Conservation (phyloP, 2,888 invertebrate genomes). For the Slavum lentiscoides region DNA sequence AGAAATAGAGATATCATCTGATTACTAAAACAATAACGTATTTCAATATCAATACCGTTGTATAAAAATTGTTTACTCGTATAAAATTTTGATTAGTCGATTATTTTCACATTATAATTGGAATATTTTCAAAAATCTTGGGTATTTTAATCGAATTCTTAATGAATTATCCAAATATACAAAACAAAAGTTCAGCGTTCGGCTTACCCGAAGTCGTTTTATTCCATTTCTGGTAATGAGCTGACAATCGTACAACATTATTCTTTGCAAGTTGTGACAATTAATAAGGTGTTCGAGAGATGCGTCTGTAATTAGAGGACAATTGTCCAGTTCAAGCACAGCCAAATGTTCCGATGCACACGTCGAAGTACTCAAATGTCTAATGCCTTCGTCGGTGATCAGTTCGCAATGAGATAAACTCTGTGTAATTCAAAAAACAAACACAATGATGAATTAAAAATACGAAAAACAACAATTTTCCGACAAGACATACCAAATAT, state of each 20-base stretch:
- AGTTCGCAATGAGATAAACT: conserved; percentile 98
- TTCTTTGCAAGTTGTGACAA: conserved; percentile 93
- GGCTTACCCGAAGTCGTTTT: conserved; percentile 83
- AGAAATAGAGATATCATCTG: not conserved
- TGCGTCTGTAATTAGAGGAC: conserved; percentile 95
- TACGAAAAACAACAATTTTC: not conserved
- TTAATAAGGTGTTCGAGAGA: conserved; percentile 89
- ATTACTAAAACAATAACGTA: not conserved
- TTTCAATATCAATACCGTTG: not conserved
- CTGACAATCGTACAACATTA: conserved; percentile 99
- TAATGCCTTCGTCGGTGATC: conserved; percentile 97
- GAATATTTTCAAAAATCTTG: conserved; percentile 14
- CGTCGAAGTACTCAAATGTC: conserved; percentile 87
- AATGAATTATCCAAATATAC: not conserved
- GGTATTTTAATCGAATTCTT: not conserved
- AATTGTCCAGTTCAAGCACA: conserved; percentile 96
- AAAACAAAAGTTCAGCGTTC: not conserved
- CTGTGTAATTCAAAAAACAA: conserved; percentile 64
- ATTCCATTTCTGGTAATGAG: conserved; percentile 97
- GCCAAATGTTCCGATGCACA: conserved; percentile 92
- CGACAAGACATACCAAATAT: conserved; percentile 73
- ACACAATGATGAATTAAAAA: conserved; percentile 20
- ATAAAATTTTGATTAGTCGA: not conserved
- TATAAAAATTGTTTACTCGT: not conserved
- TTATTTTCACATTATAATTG: not conserved